These are phyloP conservation scores for Lanistes nyassanus DNA, from an alignment of 1,140 invertebrate genomes.

Conservation along the genomic window DNA sequence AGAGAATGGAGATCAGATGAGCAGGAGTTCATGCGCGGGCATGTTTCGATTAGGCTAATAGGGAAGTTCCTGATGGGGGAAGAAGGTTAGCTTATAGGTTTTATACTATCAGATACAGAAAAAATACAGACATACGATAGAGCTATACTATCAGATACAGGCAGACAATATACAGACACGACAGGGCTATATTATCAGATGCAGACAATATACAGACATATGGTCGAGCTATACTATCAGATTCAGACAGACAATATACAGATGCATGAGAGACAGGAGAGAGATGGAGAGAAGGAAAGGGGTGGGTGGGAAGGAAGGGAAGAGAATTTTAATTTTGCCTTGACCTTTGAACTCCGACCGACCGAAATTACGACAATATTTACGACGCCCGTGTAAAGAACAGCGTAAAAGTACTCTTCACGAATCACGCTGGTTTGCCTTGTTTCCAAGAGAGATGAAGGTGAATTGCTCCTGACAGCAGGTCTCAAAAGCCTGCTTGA, in stretches of 20 bases:
- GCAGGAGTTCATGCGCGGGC: no score
- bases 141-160: background rate
- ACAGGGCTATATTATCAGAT: constrained; percentile 32
- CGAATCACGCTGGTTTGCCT: no score
- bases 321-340: background rate
- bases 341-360: background rate
- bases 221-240: background rate
- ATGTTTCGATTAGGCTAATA: no score
- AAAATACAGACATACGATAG: constrained; percentile 23
- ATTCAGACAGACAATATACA: background rate
- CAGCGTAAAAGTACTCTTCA: no score
- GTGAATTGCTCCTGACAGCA: no score
- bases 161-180: constrained; percentile 32
- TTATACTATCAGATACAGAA: background rate
- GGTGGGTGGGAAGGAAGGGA: background rate
- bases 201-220: background rate
- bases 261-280: background rate
- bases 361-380: background rate
- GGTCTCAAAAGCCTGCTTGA: no score
- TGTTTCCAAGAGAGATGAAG: no score
- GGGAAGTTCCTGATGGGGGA: no score
- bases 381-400: background rate
- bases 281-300: constrained; percentile 2
- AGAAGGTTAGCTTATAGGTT: no score
- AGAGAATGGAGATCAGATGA: no score